These are phyloP conservation scores for Rhynchopsitta pachyrhyncha DNA, from an alignment of 2,113 vertebrate species.

Conservation along the genomic window DNA sequence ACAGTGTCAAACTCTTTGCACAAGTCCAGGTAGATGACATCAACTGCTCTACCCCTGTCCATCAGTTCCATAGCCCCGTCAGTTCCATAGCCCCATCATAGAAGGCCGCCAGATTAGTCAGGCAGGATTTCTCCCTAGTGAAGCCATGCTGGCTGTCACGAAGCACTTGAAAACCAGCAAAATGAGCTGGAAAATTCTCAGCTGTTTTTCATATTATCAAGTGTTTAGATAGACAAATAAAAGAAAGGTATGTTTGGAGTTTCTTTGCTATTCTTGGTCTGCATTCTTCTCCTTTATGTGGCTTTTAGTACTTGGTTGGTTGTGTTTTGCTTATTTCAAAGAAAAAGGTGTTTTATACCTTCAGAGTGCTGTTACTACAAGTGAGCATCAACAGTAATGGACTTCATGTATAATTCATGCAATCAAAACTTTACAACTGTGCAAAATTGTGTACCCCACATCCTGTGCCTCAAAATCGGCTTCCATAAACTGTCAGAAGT, in stretches of 20 bases:
- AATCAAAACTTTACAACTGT: conserved; percentile 75
- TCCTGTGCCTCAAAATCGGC: conserved; percentile 62
- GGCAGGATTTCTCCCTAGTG: no score
- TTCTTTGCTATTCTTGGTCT: not conserved
- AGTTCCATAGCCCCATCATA: no score
- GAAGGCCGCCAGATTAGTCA: no score
- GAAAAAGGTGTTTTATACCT: not conserved
- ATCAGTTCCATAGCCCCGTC: no score
- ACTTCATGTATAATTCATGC: conserved; percentile 75
- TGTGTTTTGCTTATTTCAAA: not conserved
- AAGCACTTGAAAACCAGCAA: not conserved
- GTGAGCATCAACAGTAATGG: conserved; percentile 38
- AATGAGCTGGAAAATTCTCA: not conserved
- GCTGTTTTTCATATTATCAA: not conserved
- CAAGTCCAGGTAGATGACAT: no score
- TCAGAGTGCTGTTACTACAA: conserved; percentile 24
- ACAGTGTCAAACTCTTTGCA: no score
- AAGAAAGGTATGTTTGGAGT: not conserved
- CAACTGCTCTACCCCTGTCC: no score
- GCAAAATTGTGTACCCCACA: conserved; percentile 61
- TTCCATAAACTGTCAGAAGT: conserved; percentile 62
- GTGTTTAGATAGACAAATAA: not conserved
- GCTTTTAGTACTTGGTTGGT: not conserved
- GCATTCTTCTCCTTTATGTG: not conserved
- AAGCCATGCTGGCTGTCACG: no score